Base-by-base conservation (phyloP, 2,113 vertebrate genomes). In the Seriola dumerili region DNA sequence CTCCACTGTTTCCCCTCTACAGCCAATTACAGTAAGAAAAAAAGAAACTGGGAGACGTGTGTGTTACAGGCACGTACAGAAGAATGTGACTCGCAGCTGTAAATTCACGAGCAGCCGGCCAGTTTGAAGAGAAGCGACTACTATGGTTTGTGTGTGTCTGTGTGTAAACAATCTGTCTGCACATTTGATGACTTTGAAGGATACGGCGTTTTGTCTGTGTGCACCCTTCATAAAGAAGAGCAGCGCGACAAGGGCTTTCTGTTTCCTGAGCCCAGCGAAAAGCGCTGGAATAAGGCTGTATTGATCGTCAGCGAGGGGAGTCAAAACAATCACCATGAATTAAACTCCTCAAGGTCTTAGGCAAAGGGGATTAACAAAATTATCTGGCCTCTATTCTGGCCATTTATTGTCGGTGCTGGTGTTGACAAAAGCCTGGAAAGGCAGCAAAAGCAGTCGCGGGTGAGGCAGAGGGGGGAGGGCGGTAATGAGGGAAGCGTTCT, bases 311-410 rank as follows among this genome's bases (percentile, higher is more conserved):
- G 89, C 54, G 57, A 83, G 82, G 87, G 76, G 80, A 88, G 83
- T 91, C 90, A 86, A 88, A 91, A 94, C 92, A 94, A 94, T 93
- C 91, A 92, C 84, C 85, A 89, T 90, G 90, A 94, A 92, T 94
- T 93, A 93, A 93, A 94, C 88, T 91, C 83, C 84, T 91, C 91
- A 93, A 93, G 91, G 93, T 94, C 91, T 94, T 89, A 87, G 88
- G 87, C 84, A 87, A 90, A 90, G 82, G 82, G 86, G 92, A 94
- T 92, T 92, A 94, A 88, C 90, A 78, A 88, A 92, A 92, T 94
- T 85, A 94, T 91, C 91, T 82, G 88, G 84, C 84, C 78, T 72
- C 71, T 58, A 64, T 85, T 85, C 82, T 76, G 84, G 88, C 78
- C 79, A 64, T 92, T 90, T 83, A 78, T 88, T 73, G 78, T 80